Evolutionary conservation across 2,113 vertebrate species (phyloP).

Genomic region (Oryzias woworae): DNA sequence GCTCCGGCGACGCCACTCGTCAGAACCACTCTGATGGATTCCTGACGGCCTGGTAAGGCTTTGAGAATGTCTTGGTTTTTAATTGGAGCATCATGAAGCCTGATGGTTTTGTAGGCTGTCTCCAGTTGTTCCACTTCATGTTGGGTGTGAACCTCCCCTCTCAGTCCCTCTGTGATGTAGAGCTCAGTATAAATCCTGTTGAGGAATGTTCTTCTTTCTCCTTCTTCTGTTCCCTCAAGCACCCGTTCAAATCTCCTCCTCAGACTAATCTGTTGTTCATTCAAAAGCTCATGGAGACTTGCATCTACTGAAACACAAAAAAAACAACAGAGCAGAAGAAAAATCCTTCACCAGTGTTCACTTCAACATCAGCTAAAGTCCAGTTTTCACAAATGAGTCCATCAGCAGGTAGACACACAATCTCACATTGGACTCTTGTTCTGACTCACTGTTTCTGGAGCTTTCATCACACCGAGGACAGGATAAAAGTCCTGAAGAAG

Average conservation of each 20-base stretch:
- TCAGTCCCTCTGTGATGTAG: conserved; percentile 1
- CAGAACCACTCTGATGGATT: no score
- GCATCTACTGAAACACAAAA: not conserved
- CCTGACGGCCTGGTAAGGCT: not conserved
- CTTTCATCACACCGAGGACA: not conserved
- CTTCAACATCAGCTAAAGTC: no score
- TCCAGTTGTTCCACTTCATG: conserved; percentile 2
- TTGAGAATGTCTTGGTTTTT: not conserved
- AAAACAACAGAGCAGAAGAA: not conserved
- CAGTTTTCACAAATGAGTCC: no score
- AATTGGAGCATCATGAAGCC: not conserved
- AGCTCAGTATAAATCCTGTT: not conserved
- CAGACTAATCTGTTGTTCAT: conserved; percentile 4
- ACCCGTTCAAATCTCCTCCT: not conserved
- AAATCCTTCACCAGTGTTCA: not conserved
- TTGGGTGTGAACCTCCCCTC: conserved; percentile 1
- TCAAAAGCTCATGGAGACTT: not conserved
- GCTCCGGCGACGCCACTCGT: no score
- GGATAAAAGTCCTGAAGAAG: not conserved
- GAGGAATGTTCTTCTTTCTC: not conserved
- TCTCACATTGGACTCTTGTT: not conserved
- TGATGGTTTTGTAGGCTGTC: not conserved
- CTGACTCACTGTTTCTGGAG: not conserved
- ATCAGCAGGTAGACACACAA: no score
- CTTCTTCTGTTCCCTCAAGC: not conserved